A percentile compares a stretch with the other conserved stretches of the same genome.
These are phyloP conservation scores for Apostichopus californicus DNA, from an alignment of 35 echinoderm and acorn worm species.

Conservation along the genomic window DNA sequence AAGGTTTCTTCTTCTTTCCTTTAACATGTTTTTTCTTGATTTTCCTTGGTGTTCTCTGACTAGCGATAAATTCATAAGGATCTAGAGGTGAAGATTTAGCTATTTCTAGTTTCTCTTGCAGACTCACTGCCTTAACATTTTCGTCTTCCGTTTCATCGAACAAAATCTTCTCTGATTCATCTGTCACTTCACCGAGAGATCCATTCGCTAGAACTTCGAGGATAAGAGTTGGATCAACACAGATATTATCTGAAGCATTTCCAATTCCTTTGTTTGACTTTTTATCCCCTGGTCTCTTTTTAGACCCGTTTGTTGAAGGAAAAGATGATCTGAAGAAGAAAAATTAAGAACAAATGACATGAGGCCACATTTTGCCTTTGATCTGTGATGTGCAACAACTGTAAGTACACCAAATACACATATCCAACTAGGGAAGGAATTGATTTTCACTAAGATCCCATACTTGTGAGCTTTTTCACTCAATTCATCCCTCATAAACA, in stretches of 20 bases:
- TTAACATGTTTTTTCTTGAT: slow-evolving; percentile 55
- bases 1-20: slow-evolving; percentile 64
- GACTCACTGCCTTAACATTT: background rate
- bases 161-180: background rate
- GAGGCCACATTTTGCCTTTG: too few relatives aligned
- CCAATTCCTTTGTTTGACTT: background rate
- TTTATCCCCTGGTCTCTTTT: background rate
- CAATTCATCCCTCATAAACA: too few relatives aligned
- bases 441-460: too few relatives aligned
- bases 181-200: slow-evolving; percentile 38
- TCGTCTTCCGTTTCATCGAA: background rate
- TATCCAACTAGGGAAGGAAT: too few relatives aligned
- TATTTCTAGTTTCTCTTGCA: background rate
- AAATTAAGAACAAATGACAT: too few relatives aligned
- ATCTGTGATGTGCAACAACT: too few relatives aligned
- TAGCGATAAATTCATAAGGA: slow-evolving; percentile 84
- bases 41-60: slow-evolving; percentile 83
- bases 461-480: too few relatives aligned
- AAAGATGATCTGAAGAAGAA: slow-evolving; percentile 50
- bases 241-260: background rate
- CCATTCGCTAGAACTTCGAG: slow-evolving; percentile 53
- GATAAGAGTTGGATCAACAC: background rate
- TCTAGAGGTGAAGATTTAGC: slow-evolving; percentile 6
- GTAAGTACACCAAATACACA: too few relatives aligned
- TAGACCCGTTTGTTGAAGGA: slow-evolving; percentile 3